Base-by-base conservation (phyloP, 2,888 invertebrate species). In the Leptopilina drosophilae region DNA sequence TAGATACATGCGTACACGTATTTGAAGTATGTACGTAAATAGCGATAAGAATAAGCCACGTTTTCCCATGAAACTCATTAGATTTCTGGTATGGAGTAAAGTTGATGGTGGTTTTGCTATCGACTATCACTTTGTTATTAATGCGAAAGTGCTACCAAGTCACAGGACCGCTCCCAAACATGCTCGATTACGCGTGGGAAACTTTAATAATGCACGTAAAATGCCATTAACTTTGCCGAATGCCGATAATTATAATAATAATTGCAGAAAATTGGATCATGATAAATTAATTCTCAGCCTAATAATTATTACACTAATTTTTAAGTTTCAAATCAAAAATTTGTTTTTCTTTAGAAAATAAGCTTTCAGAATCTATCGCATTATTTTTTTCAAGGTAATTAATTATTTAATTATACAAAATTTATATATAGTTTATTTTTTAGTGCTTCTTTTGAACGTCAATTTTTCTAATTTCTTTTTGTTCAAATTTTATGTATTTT, bases 161-260 rank as follows among this genome's bases (percentile, higher is more conserved):
- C 73, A 73, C 40, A 73, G 73, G 73, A 73, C 73, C 73, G 33
- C 73, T 73, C 73, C 73, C 73, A 73, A 73, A 73, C 73, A 73
- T 73, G 73, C 73, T 8, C 73, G 56, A 73, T 73, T 73, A 73
- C 53, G 73, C 73, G 73, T 73, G 73, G 73, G 73, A 73, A 73
- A 73, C 40, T 33, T 33, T 33, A 49, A 56, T 12, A 33, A 49
- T 49, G 11, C 11, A 49, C 49, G 53, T 69, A 59, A 73, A 40
- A 73, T 73, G 40, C 73, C 56, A 56, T 56, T 73, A 56, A 8
- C 33, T 73, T 73, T 40, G 33, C 53, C n/a, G 56, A 49, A 49
- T 49, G 12, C 4, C 12, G 12, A 49, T 49, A 49, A 49, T 49
- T 4, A 49, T 49, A 49, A 11, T 12, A 49, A 49, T 33, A 59